Percentiles rank a stretch among this genome's conserved stretches.
Conservation (phyloP, 2,797 vertebrate genomes). For the Carduelis carduelis region DNA sequence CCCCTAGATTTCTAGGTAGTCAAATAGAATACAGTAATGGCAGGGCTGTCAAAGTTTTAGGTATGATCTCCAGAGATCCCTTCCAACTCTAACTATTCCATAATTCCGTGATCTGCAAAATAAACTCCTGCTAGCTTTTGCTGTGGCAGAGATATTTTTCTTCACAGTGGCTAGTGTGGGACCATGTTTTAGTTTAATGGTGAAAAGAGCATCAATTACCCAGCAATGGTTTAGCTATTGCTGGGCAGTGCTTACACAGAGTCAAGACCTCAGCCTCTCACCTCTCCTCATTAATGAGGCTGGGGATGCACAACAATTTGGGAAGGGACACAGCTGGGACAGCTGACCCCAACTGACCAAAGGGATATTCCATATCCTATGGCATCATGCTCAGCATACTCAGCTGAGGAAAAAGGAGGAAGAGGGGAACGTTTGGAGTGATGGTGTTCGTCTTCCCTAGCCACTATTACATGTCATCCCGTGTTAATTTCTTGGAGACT, state of each 20-base stretch:
- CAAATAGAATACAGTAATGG: not conserved
- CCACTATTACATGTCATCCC: not conserved
- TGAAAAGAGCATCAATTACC: not conserved
- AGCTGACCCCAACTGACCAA: not conserved
- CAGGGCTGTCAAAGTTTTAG: not conserved
- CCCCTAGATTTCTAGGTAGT: not conserved
- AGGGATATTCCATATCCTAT: not conserved
- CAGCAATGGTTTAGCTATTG: not conserved
- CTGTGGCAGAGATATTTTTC: not conserved
- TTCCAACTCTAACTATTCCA: not conserved
- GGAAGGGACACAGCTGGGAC: too few relatives aligned
- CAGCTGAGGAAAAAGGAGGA: not conserved
- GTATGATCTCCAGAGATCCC: not conserved
- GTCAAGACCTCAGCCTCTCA: not conserved
- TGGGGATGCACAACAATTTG: not conserved
- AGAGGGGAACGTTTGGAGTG: accelerated
- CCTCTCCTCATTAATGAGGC: not conserved
- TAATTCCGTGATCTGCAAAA: not conserved
- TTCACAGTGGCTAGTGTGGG: not conserved
- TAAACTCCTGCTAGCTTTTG: not conserved
- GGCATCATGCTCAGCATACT: not conserved
- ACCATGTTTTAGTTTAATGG: not conserved
- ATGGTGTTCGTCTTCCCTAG: not conserved
- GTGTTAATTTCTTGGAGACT: accelerated
- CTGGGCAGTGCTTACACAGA: not conserved